phyloP scores from a whole-genome alignment of 2,113 vertebrate genomes.

The Anolis sagrei region DNA sequence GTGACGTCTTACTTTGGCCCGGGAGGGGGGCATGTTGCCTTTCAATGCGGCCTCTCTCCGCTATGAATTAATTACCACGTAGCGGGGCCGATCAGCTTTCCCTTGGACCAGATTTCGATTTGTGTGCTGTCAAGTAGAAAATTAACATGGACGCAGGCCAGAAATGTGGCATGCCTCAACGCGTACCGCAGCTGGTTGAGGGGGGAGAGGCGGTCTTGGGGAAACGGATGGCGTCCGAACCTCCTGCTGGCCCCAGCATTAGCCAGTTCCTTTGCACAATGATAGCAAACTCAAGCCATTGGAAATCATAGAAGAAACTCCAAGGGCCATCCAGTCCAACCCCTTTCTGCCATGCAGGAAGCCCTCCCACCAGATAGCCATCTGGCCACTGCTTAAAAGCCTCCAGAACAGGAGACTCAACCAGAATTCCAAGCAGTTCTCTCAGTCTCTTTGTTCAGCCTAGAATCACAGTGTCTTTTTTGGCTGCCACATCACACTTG shows the following conservation, averaged over 20 bases:
- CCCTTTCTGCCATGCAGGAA: no score
- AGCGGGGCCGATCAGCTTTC: constrained; percentile 32
- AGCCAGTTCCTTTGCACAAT: not conserved
- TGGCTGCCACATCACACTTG: no score
- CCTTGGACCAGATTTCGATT: constrained; percentile 44
- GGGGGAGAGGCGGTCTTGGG: not conserved
- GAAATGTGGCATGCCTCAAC: constrained; percentile 42
- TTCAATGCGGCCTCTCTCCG: not conserved
- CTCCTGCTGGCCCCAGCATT: not conserved
- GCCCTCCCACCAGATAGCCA: no score
- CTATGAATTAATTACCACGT: constrained; percentile 61
- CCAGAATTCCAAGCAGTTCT: no score
- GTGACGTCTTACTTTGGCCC: not conserved
- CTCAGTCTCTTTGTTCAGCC: no score
- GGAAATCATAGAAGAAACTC: not conserved
- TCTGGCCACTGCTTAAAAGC: no score
- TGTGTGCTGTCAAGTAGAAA: constrained; percentile 66
- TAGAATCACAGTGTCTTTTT: no score
- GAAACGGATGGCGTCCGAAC: constrained; percentile 34
- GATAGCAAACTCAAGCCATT: not conserved
- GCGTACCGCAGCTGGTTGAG: constrained; percentile 11
- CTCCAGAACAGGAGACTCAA: no score
- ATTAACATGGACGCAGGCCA: constrained; percentile 65
- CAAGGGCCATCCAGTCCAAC: no score
- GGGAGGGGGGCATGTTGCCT: not conserved